Evolutionary conservation across 2,113 vertebrate genomes (phyloP), one percentile per base, ranked within the genome.

Genomic region (Oenanthe melanoleuca): DNA sequence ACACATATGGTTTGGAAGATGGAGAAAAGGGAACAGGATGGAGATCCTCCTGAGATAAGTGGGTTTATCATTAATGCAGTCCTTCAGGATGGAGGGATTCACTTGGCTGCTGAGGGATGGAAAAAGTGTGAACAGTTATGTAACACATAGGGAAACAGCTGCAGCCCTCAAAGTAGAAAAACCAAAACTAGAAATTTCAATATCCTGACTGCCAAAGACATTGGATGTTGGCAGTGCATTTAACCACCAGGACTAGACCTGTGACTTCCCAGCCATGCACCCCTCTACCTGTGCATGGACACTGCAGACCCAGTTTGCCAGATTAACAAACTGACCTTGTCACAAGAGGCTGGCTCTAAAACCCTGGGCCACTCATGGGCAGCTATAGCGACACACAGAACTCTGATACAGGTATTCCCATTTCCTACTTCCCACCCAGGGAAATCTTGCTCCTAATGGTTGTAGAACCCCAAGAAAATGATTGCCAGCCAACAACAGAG

Each of bases 261-360:
- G 89, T n/a, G 56, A 23, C 53, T 85, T 75, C 59, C 24, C 70
- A 87, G 87, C 65, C 56, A 5, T 6, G 40, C 53, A 22, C 53
- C 71, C 29, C 21, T 69, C 61, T 70, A 53, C 37, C 84, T 77
- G 56, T 37, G 28, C 78, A 26, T 15, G 61, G 81, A 59, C 52
- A 64, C 77, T 37, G 85, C 89, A 91, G 92, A 93, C 87, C 89
- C 87, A 91, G 50, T 95, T 92, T 15, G 61, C 25, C 93, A 89
- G 93, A 89, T 91, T 81, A 91, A 86, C 84, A 85, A 85, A 59
- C 40, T 85, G 60, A 75, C 57, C 78, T 79, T 8, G 0, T 14
- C 47, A 20, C 77, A 61, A 7, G 31, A 65, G 55, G 42, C 29
- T 70, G 42, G 33, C 10, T 55, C 77, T 71, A 5, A 70, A 87